Evolutionary conservation across 2,888 invertebrate species (phyloP).

Genomic region (Cataglyphis livida): DNA sequence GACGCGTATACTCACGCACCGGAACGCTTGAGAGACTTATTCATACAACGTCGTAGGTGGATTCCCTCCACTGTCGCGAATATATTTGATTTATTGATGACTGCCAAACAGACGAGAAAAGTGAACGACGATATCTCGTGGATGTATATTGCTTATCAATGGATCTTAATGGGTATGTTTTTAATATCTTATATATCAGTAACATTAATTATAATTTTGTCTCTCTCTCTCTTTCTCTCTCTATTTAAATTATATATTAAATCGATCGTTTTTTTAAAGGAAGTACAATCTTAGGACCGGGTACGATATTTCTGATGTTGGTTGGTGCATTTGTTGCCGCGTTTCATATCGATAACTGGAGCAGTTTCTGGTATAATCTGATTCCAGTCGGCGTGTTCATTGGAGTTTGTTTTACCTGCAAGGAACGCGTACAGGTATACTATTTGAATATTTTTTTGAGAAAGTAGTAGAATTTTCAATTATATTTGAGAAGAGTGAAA

Average conservation of each 20-base stretch:
- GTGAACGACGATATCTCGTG: constrained; percentile 96
- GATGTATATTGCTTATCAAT: constrained; percentile 92
- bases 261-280: constrained; percentile 78
- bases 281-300: constrained; percentile 93
- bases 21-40: constrained; percentile 97
- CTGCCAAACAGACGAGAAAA: constrained; percentile 92
- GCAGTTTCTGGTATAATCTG: constrained; percentile 89
- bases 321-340: constrained; percentile 93
- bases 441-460: background rate
- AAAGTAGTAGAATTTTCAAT: background rate
- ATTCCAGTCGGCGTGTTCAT: constrained; percentile 90
- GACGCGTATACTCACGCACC: constrained; percentile 98
- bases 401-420: constrained; percentile 89
- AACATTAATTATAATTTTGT: constrained; percentile 6
- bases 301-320: constrained; percentile 94
- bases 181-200: background rate
- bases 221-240: background rate
- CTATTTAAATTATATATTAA: background rate
- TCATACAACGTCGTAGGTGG: constrained; percentile 97
- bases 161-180: constrained; percentile 88
- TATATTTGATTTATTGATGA: constrained; percentile 94
- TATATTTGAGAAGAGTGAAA: background rate
- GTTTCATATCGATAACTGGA: constrained; percentile 90
- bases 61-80: constrained; percentile 98
- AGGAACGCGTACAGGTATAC: constrained; percentile 89